Percentiles rank a stretch among this genome's conserved stretches.
Evolutionary conservation across 2,797 vertebrate genomes (phyloP).

Genomic region (Malurus splendens): DNA sequence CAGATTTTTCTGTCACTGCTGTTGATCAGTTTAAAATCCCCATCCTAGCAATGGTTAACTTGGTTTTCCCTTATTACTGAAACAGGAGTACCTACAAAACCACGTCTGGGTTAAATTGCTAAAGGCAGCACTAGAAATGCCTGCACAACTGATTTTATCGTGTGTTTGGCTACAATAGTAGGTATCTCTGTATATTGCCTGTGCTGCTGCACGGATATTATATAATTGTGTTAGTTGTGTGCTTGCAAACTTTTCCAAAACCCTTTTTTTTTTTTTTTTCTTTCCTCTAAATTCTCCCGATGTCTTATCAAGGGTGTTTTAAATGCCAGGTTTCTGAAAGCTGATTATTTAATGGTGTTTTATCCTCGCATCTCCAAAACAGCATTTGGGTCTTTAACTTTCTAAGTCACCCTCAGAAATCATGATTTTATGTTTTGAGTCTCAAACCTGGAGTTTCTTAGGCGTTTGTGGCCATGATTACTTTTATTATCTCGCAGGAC

Average conservation of each 20-base stretch:
- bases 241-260: not conserved
- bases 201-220: not conserved
- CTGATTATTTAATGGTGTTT: not conserved
- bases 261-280: fast-evolving
- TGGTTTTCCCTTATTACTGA: fast-evolving
- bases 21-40: not conserved
- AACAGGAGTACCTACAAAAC: not conserved
- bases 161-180: not conserved
- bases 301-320: not conserved
- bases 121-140: not conserved
- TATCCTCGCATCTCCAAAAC: not conserved
- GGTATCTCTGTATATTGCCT: not conserved
- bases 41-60: not conserved
- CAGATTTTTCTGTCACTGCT: not conserved
- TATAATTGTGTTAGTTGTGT: fast-evolving
- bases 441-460: not conserved
- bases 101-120: not conserved
- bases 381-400: not conserved
- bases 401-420: not conserved
- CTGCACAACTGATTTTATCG: not conserved
- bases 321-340: not conserved
- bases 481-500: not conserved
- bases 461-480: not conserved
- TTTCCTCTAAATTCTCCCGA: not conserved
- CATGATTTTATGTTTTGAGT: not conserved